These are phyloP conservation scores for Seriola dumerili DNA, from an alignment of 2,113 vertebrate species.

Conservation along the genomic window DNA sequence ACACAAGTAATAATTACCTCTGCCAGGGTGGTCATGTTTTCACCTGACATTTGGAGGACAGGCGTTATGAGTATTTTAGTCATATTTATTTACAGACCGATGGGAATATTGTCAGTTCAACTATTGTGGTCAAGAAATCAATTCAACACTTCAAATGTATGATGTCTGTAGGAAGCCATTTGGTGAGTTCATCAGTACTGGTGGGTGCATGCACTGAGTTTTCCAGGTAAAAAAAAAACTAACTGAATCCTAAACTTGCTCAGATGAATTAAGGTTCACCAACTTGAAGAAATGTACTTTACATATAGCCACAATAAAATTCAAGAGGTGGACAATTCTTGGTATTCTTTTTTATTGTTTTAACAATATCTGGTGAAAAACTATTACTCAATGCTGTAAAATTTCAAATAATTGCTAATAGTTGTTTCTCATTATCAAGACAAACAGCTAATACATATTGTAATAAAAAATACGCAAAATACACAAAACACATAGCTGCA, in stretches of 20 bases:
- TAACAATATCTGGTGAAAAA: conserved; percentile 61
- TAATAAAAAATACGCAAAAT: background rate
- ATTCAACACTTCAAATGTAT: background rate
- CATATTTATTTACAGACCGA: background rate
- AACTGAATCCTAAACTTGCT: background rate
- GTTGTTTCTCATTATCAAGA: background rate
- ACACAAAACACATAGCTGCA: conserved; percentile 21
- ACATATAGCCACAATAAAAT: background rate
- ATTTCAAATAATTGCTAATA: conserved; percentile 44
- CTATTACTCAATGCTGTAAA: conserved; percentile 33
- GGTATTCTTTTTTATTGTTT: conserved; percentile 46
- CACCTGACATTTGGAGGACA: background rate
- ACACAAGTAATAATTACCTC: background rate
- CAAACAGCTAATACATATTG: conserved; percentile 36
- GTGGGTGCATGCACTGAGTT: too few relatives aligned
- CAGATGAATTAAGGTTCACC: too few relatives aligned
- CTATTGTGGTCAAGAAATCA: background rate
- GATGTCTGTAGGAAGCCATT: background rate
- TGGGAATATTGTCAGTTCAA: background rate
- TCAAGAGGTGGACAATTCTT: background rate
- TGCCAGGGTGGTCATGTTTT: background rate
- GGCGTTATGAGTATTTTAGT: background rate
- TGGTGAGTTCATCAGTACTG: too few relatives aligned
- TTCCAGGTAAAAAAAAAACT: too few relatives aligned
- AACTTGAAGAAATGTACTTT: background rate